phyloP scores from a whole-genome alignment of 2,797 vertebrate species.

The Gymnothorax javanicus region DNA sequence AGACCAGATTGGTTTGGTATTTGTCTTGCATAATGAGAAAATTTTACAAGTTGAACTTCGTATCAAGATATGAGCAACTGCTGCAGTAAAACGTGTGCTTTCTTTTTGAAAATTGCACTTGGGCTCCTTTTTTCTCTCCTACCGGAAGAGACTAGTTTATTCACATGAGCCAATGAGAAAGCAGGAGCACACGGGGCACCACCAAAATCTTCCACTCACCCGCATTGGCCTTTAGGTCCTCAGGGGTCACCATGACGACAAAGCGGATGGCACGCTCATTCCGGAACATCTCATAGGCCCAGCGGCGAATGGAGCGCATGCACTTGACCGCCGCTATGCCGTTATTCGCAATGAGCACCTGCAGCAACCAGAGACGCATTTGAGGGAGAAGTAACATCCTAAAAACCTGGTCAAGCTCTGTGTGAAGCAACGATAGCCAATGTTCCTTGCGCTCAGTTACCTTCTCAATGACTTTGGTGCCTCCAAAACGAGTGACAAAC shows the following conservation, averaged over 20 bases:
- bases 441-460: conserved; percentile 59
- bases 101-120: no score
- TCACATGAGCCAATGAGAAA: no score
- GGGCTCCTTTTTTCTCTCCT: no score
- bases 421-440: no score
- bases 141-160: no score
- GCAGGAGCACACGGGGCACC: neutral
- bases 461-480: conserved; percentile 89
- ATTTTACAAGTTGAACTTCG: no score
- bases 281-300: conserved; percentile 99
- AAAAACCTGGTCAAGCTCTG: no score
- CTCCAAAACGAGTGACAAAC: conserved; percentile 92
- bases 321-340: conserved; percentile 97
- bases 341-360: conserved; percentile 97
- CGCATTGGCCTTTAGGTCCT: conserved; percentile 97
- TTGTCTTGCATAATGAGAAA: no score
- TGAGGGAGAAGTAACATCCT: conserved; percentile 63
- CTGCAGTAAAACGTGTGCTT: no score
- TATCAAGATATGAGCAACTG: no score
- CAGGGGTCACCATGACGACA: conserved; percentile 97
- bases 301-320: conserved; percentile 96
- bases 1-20: no score
- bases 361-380: conserved; percentile 24
- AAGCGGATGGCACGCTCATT: conserved; percentile 94
- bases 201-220: conserved; percentile 71